These are phyloP conservation scores for Lamellibrachia columna DNA, from an alignment of 2,888 invertebrate genomes.

Conservation along the genomic window DNA sequence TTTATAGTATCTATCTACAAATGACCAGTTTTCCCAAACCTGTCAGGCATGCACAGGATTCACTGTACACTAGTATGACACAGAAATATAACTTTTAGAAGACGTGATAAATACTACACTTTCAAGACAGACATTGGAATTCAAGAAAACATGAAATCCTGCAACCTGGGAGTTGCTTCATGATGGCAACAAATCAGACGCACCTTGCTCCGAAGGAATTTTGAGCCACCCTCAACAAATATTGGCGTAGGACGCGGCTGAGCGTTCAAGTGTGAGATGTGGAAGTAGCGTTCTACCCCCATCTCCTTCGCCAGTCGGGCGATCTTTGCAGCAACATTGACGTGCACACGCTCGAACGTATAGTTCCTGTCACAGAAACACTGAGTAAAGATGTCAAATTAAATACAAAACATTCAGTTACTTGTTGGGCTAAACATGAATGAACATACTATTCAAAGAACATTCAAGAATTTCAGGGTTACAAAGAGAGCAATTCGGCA, in stretches of 20 bases:
- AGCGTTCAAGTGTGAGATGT: constrained; percentile 88
- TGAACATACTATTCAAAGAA: background rate
- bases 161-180: background rate
- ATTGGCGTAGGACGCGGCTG: constrained; percentile 75
- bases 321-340: constrained; percentile 82
- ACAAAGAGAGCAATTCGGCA: too few relatives aligned
- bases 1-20: background rate
- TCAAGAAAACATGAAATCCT: background rate
- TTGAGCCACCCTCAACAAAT: constrained; percentile 74
- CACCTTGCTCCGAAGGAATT: constrained; percentile 58
- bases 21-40: background rate
- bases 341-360: constrained; percentile 79
- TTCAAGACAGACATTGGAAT: background rate
- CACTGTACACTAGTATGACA: background rate
- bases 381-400: background rate
- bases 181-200: background rate
- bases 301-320: constrained; percentile 79
- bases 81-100: background rate
- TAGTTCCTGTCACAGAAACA: constrained; percentile 73
- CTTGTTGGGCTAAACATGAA: background rate
- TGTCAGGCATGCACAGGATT: background rate
- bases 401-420: too few relatives aligned
- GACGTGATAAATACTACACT: background rate
- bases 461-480: background rate
- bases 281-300: constrained; percentile 91